A percentile compares a stretch with the other conserved stretches of the same genome.
Conservation (phyloP, 2,113 vertebrate species). For the Myotis davidii region DNA sequence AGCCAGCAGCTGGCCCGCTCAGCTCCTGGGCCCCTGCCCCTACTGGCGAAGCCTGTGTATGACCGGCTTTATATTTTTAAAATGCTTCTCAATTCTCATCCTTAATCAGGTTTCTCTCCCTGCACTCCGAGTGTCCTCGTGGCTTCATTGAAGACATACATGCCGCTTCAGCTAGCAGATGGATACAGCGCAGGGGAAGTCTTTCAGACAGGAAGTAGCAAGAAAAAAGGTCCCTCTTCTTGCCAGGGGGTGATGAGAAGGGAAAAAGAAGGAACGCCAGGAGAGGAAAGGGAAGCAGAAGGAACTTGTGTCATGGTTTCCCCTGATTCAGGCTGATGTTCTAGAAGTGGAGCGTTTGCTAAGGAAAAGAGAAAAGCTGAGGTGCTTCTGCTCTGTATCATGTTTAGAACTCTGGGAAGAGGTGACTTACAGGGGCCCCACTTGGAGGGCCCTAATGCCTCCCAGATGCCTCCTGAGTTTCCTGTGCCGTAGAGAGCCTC, state of each 20-base stretch:
- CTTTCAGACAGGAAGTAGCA: background rate
- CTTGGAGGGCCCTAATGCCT: background rate
- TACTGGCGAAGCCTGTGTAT: background rate
- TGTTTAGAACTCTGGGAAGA: background rate
- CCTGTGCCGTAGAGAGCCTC: background rate
- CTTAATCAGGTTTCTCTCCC: background rate
- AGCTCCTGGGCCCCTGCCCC: background rate
- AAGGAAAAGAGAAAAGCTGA: background rate
- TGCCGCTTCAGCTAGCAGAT: background rate
- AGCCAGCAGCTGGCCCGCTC: background rate
- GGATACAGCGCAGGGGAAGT: background rate
- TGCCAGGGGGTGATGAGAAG: background rate
- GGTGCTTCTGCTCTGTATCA: background rate
- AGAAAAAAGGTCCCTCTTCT: background rate
- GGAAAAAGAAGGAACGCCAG: background rate
- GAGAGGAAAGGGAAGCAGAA: background rate
- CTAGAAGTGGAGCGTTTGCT: background rate
- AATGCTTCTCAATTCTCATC: background rate
- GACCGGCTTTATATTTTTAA: background rate
- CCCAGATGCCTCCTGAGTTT: background rate
- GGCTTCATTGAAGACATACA: background rate
- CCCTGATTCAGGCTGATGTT: background rate
- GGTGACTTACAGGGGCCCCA: rapidly evolving
- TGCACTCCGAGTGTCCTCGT: background rate
- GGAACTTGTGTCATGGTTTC: background rate